Conservation (phyloP, 37 sponge, comb jelly and placozoan genomes). For the Mnemiopsis leidyi region DNA sequence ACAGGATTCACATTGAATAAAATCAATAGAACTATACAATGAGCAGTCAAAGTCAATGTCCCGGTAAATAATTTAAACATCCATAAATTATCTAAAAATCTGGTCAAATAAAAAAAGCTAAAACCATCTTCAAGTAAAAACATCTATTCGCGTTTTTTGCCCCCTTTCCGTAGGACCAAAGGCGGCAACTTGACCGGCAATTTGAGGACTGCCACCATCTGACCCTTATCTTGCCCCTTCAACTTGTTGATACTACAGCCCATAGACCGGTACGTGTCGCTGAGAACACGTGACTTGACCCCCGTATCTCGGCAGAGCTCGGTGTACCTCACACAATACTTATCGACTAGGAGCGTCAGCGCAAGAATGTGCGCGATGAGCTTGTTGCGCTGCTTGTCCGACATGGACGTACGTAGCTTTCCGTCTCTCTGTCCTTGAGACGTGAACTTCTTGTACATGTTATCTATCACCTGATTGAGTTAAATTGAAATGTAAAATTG, state of each 20-base stretch:
- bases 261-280: slow-evolving; percentile 33
- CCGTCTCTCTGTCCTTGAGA: slow-evolving; percentile 40
- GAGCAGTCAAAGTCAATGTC: no score
- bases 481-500: no score
- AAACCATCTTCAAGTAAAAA: neutral
- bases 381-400: slow-evolving; percentile 22
- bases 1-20: no score
- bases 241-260: slow-evolving; percentile 8
- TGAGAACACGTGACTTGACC: neutral
- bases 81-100: neutral
- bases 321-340: neutral
- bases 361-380: slow-evolving; percentile 10
- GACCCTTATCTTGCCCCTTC: neutral
- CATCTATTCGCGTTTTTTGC: slow-evolving; percentile 40
- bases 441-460: slow-evolving; percentile 30
- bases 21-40: no score
- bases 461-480: slow-evolving; percentile 38
- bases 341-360: slow-evolving; percentile 18
- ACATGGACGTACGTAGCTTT: slow-evolving; percentile 35
- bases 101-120: neutral
- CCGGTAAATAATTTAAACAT: no score
- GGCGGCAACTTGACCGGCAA: slow-evolving; percentile 27
- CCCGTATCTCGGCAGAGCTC: neutral
- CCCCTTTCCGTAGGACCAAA: slow-evolving; percentile 27
- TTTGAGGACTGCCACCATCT: neutral